These are phyloP conservation scores for Lasioglossum calceatum DNA, from an alignment of 2,888 invertebrate genomes.

Conservation along the genomic window DNA sequence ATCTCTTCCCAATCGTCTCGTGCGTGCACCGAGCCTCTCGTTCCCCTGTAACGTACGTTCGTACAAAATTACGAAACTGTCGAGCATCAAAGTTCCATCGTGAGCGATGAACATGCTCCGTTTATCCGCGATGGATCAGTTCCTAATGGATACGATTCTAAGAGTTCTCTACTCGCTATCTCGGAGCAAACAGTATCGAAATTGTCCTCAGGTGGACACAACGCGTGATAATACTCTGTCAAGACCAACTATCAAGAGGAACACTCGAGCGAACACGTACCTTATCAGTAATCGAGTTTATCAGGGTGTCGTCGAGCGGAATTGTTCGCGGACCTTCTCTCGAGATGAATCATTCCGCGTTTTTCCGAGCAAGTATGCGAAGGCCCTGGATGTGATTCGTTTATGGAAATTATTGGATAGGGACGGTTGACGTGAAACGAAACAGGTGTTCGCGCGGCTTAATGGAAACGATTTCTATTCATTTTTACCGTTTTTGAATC, in stretches of 20 bases:
- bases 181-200: background rate
- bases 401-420: background rate
- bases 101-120: no score
- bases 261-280: background rate
- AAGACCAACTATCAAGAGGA: background rate
- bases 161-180: background rate
- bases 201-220: background rate
- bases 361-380: background rate
- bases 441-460: background rate
- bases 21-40: no score
- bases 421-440: background rate
- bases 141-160: background rate
- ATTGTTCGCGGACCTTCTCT: background rate
- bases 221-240: background rate
- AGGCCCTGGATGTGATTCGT: background rate
- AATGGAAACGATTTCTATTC: constrained; percentile 53
- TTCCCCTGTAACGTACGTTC: no score
- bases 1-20: no score
- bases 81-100: no score
- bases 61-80: no score
- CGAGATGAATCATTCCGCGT: background rate
- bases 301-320: background rate
- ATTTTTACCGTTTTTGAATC: constrained; percentile 34
- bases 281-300: background rate
- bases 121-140: no score